These are phyloP conservation scores for Rhingia rostrata DNA, from an alignment of 2,888 invertebrate genomes.

Conservation along the genomic window DNA sequence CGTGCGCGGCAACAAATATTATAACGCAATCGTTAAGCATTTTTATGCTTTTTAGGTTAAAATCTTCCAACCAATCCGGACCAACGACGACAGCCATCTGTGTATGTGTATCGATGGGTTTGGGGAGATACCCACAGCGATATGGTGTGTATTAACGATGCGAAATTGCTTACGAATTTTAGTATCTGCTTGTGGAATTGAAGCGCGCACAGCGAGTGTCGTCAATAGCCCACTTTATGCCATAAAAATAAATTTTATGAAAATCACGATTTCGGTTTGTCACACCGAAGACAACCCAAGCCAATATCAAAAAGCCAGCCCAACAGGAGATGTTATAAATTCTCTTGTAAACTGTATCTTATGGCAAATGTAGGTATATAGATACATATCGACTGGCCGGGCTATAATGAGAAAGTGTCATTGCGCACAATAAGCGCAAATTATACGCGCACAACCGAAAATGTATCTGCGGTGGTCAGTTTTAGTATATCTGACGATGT, in stretches of 20 bases:
- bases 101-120: slow-evolving; percentile 6
- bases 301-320: slow-evolving; percentile 6
- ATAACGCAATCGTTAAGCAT: slow-evolving; percentile 52
- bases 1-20: slow-evolving; percentile 66
- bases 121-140: background rate
- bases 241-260: slow-evolving; percentile 74
- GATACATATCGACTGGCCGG: slow-evolving; percentile 24
- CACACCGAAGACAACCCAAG: slow-evolving; percentile 52
- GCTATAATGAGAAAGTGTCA: slow-evolving; percentile 61
- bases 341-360: slow-evolving; percentile 28
- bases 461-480: slow-evolving; percentile 27
- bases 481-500: slow-evolving; percentile 8
- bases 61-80: slow-evolving; percentile 56
- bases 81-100: slow-evolving; percentile 6
- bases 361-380: background rate
- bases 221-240: slow-evolving; percentile 72
- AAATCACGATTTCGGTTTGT: slow-evolving; percentile 69
- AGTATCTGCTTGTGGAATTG: slow-evolving; percentile 60
- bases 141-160: slow-evolving; percentile 23
- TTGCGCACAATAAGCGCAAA: slow-evolving; percentile 40
- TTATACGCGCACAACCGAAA: slow-evolving; percentile 38
- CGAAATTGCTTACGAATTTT: slow-evolving; percentile 59
- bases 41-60: slow-evolving; percentile 68
- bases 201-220: slow-evolving; percentile 64
- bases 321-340: slow-evolving; percentile 54